phyloP scores from a whole-genome alignment of 2,113 vertebrate species.

The Vulpes vulpes region DNA sequence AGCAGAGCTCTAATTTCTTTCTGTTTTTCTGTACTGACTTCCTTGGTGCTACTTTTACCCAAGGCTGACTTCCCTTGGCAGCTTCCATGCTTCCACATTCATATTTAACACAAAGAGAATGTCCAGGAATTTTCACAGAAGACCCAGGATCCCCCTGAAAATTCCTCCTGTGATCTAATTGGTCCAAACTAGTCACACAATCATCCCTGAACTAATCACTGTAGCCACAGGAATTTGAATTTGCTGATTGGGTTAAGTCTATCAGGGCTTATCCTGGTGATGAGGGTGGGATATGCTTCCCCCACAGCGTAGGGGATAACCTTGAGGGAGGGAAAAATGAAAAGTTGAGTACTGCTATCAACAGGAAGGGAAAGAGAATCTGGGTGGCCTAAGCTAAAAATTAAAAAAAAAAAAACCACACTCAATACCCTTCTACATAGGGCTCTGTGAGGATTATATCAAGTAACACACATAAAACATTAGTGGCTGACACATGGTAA shows the following conservation, averaged over 20 bases:
- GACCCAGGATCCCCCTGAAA: background rate
- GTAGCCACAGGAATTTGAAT: background rate
- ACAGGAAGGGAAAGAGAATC: constrained; percentile 28
- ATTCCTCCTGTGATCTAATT: background rate
- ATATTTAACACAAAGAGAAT: background rate
- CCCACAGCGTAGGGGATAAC: background rate
- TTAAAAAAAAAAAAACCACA: background rate
- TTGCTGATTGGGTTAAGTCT: background rate
- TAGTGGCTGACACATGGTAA: constrained; percentile 53
- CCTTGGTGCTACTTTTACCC: background rate
- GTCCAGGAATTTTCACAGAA: background rate
- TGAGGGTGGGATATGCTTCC: background rate
- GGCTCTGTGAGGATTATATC: constrained; percentile 14
- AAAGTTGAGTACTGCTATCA: background rate
- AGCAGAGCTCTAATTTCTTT: background rate
- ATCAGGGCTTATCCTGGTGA: background rate
- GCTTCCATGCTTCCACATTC: background rate
- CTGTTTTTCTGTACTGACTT: background rate
- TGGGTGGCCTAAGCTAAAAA: background rate
- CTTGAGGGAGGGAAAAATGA: background rate
- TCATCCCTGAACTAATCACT: background rate
- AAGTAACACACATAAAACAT: constrained; percentile 56
- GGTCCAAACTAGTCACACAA: background rate
- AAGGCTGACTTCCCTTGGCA: background rate
- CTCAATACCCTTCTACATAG: background rate